Percentiles rank a stretch among this genome's conserved stretches.
phyloP scores from a whole-genome alignment of 2,113 vertebrate genomes.

The Neotoma lepida region DNA sequence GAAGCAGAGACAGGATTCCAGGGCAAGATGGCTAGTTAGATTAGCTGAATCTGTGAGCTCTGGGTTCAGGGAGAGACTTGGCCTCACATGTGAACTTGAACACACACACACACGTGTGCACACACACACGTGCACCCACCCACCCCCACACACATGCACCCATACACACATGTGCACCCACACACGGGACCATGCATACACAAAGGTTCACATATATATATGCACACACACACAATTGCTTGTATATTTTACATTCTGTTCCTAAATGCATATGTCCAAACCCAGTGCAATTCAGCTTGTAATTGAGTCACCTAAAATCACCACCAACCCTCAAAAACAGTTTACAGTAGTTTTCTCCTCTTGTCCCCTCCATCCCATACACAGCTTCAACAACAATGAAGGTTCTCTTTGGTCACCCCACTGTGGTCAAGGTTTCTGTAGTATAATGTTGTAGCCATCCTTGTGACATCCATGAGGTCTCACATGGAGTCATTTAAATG shows the following conservation, averaged over 20 bases:
- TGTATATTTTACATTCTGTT: not conserved
- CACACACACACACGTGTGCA: not conserved
- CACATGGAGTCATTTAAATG: not conserved
- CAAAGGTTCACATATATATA: not conserved
- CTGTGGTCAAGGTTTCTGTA: not conserved
- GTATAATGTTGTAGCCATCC: not conserved
- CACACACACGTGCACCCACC: not conserved
- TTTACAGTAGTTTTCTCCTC: rapidly evolving
- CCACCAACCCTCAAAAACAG: not conserved
- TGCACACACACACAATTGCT: not conserved
- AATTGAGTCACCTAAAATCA: not conserved
- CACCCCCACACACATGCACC: not conserved
- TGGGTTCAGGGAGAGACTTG: not conserved
- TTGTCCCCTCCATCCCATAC: not conserved
- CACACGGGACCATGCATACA: not conserved
- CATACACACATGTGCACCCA: not conserved
- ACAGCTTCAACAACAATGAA: not conserved
- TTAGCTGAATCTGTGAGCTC: not conserved
- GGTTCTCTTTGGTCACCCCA: not conserved
- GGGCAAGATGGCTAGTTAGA: not conserved
- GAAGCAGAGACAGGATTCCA: not conserved
- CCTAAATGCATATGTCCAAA: not conserved
- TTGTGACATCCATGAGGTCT: not conserved
- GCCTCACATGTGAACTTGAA: not conserved
- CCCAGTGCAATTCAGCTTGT: not conserved